These are phyloP conservation scores for Clitarchus hookeri DNA, from an alignment of 2,888 invertebrate species.

Conservation along the genomic window DNA sequence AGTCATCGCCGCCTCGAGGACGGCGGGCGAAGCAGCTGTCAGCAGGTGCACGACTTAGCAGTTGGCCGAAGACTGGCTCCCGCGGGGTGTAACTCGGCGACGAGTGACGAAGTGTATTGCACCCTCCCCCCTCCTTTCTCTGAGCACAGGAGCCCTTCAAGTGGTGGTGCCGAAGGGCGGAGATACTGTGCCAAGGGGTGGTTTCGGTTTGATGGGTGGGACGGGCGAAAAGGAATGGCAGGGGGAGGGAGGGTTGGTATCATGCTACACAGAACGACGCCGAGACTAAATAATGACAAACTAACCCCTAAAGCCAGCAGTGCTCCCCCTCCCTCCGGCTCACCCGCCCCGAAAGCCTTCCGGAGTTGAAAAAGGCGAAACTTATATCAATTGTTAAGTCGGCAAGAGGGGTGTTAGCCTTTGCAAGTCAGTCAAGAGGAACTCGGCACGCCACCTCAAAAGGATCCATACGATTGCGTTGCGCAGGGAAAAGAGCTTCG, in stretches of 20 bases:
- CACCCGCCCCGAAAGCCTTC: slow-evolving; percentile 30
- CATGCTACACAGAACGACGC: slow-evolving; percentile 31
- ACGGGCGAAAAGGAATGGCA: no score
- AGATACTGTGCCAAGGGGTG: background rate
- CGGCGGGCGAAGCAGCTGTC: background rate
- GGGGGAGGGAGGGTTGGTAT: slow-evolving; percentile 26
- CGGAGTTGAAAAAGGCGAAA: slow-evolving; percentile 33
- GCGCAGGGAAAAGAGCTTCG: no score
- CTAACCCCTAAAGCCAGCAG: slow-evolving; percentile 25
- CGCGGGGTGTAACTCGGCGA: no score
- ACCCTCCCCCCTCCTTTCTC: background rate
- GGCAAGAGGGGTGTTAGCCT: slow-evolving; percentile 24
- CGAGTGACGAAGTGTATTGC: slow-evolving; percentile 21
- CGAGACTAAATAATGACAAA: slow-evolving; percentile 37
- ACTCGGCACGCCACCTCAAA: background rate
- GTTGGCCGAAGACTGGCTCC: no score
- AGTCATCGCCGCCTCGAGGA: background rate
- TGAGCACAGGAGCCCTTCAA: no score
- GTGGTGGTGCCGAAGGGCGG: no score
- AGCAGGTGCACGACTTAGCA: no score
- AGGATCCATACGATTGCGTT: background rate
- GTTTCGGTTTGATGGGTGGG: background rate
- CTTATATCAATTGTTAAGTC: slow-evolving; percentile 29
- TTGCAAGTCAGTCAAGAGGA: slow-evolving; percentile 27
- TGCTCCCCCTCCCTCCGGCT: background rate